These are phyloP conservation scores for Bombus pascuorum DNA, from an alignment of 1,140 invertebrate species.

Conservation along the genomic window DNA sequence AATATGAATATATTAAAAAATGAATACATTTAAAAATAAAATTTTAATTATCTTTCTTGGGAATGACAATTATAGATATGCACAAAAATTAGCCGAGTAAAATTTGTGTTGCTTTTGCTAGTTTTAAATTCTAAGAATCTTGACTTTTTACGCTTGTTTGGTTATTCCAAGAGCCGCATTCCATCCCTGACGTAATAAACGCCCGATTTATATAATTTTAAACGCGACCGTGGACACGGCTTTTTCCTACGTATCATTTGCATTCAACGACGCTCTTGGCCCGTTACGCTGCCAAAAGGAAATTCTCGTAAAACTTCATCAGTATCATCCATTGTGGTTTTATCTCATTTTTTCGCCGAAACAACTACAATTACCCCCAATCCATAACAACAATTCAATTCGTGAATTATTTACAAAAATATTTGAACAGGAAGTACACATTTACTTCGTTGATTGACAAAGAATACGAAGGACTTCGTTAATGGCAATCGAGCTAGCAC, in stretches of 20 bases:
- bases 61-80: too few species aligned
- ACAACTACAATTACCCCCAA: too few species aligned
- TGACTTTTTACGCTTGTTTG: not conserved
- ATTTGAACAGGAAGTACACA: not conserved
- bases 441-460: not conserved
- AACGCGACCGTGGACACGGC: conserved; percentile 18
- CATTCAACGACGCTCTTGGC: conserved; percentile 9
- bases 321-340: not conserved
- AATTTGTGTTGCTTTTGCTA: too few species aligned
- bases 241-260: conserved; percentile 18
- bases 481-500: conserved; percentile 28
- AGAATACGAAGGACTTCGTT: conserved; percentile 23
- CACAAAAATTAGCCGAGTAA: not conserved
- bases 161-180: conserved; percentile 1
- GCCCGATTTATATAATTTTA: conserved; percentile 32
- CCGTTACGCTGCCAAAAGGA: not conserved
- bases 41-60: not conserved
- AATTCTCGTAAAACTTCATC: not conserved
- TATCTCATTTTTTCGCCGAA: too few species aligned
- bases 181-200: conserved; percentile 17
- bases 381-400: not conserved
- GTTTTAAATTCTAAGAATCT: not conserved
- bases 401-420: not conserved
- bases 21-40: not conserved
- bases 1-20: not conserved